These are phyloP conservation scores for Nyctibius bracteatus DNA, from an alignment of 2,113 vertebrate species.

Conservation along the genomic window DNA sequence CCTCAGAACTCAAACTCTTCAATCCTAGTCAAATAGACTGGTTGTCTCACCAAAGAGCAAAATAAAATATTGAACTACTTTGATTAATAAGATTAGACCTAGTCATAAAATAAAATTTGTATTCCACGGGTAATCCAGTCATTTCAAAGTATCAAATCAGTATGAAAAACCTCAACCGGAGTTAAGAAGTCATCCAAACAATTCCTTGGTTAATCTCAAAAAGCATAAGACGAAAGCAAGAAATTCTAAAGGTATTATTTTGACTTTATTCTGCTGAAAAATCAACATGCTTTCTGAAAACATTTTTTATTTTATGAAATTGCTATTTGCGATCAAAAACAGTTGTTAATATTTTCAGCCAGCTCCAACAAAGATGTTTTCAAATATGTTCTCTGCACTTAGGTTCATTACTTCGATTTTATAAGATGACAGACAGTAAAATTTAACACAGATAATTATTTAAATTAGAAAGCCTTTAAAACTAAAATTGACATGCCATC, in stretches of 20 bases:
- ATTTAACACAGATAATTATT: conserved; percentile 38
- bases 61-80: background rate
- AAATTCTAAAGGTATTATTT: background rate
- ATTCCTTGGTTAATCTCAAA: background rate
- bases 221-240: background rate
- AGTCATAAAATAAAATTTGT: background rate
- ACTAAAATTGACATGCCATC: background rate
- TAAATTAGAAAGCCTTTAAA: conserved; percentile 24
- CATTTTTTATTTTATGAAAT: background rate
- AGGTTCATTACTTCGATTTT: conserved; percentile 38
- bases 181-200: background rate
- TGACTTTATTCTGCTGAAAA: background rate
- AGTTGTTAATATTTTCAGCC: background rate
- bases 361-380: conserved; percentile 39
- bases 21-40: background rate
- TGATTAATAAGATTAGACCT: background rate
- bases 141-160: background rate
- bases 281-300: background rate
- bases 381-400: conserved; percentile 26
- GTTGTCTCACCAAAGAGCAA: background rate
- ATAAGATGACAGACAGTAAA: conserved; percentile 28
- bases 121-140: background rate
- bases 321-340: background rate
- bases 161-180: background rate
- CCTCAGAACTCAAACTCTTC: background rate